These are phyloP conservation scores for Xylocopa sonorina DNA, from an alignment of 1,140 invertebrate species.

Conservation along the genomic window DNA sequence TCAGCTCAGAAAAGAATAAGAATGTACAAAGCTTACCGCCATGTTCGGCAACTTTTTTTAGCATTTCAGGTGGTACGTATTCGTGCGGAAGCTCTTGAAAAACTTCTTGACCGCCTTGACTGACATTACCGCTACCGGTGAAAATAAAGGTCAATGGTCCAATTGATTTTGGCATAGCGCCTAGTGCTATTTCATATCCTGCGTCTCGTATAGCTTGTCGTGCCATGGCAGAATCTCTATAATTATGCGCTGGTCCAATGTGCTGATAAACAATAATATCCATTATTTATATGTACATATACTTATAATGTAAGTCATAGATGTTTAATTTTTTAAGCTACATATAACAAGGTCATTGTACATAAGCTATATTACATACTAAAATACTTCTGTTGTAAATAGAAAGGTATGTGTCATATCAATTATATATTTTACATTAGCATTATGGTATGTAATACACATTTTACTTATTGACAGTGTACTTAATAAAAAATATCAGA, in stretches of 20 bases:
- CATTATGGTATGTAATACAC: no score
- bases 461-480: no score
- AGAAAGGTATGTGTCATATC: no score
- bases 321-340: no score
- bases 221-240: slow-evolving; percentile 98
- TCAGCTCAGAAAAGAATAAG: background rate
- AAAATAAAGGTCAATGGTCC: slow-evolving; percentile 99
- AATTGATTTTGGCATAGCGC: slow-evolving; percentile 98
- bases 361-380: no score
- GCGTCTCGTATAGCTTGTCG: slow-evolving; percentile 97
- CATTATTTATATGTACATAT: background rate
- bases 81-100: slow-evolving; percentile 99
- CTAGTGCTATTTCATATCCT: slow-evolving; percentile 98
- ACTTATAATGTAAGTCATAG: background rate
- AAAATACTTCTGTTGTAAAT: no score
- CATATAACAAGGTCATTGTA: no score
- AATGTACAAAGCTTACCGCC: slow-evolving; percentile 91
- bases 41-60: slow-evolving; percentile 97
- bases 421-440: no score
- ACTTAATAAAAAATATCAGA: no score
- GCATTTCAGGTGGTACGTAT: slow-evolving; percentile 96
- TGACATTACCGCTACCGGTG: slow-evolving; percentile 95
- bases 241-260: slow-evolving; percentile 99
- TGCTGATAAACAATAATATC: slow-evolving; percentile 85
- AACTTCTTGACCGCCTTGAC: slow-evolving; percentile 97